Evolutionary conservation across 2,113 vertebrate species (phyloP).

Genomic region (Phainopepla nitens): DNA sequence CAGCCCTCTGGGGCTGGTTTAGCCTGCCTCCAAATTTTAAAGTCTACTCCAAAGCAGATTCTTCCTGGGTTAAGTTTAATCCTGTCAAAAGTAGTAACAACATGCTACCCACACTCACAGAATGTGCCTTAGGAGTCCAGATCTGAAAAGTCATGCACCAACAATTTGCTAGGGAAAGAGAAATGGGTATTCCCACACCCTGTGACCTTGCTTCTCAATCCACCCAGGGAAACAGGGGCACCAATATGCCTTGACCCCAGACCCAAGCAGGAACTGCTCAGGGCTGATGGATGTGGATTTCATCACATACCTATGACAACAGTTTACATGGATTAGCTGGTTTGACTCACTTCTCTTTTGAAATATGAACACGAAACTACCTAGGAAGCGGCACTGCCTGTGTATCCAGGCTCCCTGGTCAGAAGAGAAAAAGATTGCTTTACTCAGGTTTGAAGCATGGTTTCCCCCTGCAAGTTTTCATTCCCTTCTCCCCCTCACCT

Average conservation of each 20-base stretch:
- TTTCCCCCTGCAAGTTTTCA: background rate
- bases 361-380: background rate
- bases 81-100: background rate
- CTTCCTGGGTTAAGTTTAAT: background rate
- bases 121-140: background rate
- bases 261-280: background rate
- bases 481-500: background rate
- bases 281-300: background rate
- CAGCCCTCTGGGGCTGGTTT: background rate
- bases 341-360: conserved; percentile 19
- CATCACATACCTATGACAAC: background rate
- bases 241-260: background rate
- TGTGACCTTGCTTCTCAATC: background rate
- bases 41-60: background rate
- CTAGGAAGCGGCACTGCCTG: background rate
- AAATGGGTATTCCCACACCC: background rate
- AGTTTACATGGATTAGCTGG: background rate
- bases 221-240: background rate
- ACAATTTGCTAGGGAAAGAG: background rate
- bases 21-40: background rate
- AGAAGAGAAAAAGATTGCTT: background rate
- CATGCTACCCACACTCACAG: accelerated
- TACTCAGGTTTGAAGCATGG: background rate
- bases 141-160: background rate
- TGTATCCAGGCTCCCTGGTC: background rate